Percentiles rank a stretch among this genome's conserved stretches.
Conservation (phyloP, 2,888 invertebrate genomes). For the Drosophila putrida region DNA sequence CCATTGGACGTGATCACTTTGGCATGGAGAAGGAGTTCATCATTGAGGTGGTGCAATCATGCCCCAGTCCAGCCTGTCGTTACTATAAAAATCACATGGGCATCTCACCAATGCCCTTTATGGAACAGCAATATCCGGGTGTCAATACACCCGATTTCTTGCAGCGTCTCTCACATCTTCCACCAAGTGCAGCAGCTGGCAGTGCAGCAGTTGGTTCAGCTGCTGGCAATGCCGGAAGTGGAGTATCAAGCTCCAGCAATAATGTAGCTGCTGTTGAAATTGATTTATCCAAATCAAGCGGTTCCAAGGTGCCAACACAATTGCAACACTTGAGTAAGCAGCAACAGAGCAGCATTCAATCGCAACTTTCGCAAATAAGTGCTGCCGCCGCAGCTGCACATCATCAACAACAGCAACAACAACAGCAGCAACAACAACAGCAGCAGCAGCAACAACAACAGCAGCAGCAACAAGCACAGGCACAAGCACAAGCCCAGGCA, state of each 20-base stretch:
- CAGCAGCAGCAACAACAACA: conserved; percentile 86
- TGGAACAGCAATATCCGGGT: conserved; percentile 84
- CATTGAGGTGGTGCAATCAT: conserved; percentile 94
- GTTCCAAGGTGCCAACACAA: conserved; percentile 74
- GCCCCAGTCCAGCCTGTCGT: conserved; percentile 94
- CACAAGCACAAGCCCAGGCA: conserved; percentile 83
- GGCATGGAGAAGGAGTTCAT: conserved; percentile 96
- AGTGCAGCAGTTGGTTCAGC: conserved; percentile 49
- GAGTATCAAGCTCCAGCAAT: conserved; percentile 50
- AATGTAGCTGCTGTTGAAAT: conserved; percentile 77
- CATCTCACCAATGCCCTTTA: conserved; percentile 85
- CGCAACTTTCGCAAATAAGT: conserved; percentile 82
- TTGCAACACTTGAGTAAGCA: conserved; percentile 84
- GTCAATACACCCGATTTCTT: conserved; percentile 89
- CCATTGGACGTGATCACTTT: conserved; percentile 87
- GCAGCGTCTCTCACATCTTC: conserved; percentile 87
- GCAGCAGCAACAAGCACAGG: conserved; percentile 85
- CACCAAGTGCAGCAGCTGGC: conserved; percentile 66
- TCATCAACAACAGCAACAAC: conserved; percentile 79
- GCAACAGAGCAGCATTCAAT: conserved; percentile 82
- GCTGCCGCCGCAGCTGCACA: conserved; percentile 81
- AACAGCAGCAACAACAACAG: conserved; percentile 74
- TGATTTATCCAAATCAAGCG: conserved; percentile 81
- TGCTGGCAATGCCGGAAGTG: conserved; percentile 60
- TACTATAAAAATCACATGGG: conserved; percentile 94